Evolutionary conservation across 2,113 vertebrate species (phyloP).

Genomic region (Oryzias celebensis): DNA sequence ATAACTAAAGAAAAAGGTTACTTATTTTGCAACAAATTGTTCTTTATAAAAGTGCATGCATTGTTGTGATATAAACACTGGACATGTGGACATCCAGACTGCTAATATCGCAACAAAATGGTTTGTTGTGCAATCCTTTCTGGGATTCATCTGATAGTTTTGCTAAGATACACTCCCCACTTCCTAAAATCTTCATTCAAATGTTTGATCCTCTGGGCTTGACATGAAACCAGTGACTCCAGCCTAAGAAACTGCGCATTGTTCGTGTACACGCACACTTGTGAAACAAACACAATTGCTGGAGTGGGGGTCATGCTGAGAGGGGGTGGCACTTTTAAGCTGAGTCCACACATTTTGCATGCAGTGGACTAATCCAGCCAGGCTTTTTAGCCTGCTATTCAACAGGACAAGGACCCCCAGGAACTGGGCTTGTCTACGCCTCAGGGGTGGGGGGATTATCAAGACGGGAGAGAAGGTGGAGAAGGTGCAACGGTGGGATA

Average conservation of each 20-base stretch:
- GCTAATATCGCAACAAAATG: not conserved
- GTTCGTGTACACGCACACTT: slow-evolving; percentile 57
- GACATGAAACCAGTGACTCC: slow-evolving; percentile 63
- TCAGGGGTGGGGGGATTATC: slow-evolving; percentile 77
- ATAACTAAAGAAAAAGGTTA: no score
- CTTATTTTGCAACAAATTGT: not conserved
- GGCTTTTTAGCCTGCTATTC: slow-evolving; percentile 75
- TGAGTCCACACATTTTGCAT: slow-evolving; percentile 78
- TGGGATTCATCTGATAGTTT: not conserved
- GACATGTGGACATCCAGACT: no score
- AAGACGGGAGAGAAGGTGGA: slow-evolving; percentile 60
- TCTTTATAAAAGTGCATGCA: not conserved
- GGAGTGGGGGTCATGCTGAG: slow-evolving; percentile 52
- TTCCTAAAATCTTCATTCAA: slow-evolving; percentile 41
- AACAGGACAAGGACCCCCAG: slow-evolving; percentile 71
- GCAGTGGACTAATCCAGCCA: slow-evolving; percentile 69
- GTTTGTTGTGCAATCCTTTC: not conserved
- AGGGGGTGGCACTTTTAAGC: slow-evolving; percentile 69
- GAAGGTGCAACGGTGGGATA: slow-evolving; percentile 68
- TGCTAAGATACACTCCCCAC: slow-evolving; percentile 7
- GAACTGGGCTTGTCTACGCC: slow-evolving; percentile 77
- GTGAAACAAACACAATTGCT: slow-evolving; percentile 59
- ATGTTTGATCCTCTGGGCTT: slow-evolving; percentile 28
- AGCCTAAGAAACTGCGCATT: slow-evolving; percentile 68
- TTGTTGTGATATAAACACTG: no score